Evolutionary conservation across 1,140 invertebrate genomes (phyloP), one percentile per base, ranked within the genome.

Genomic region (Plectus sambesii): DNA sequence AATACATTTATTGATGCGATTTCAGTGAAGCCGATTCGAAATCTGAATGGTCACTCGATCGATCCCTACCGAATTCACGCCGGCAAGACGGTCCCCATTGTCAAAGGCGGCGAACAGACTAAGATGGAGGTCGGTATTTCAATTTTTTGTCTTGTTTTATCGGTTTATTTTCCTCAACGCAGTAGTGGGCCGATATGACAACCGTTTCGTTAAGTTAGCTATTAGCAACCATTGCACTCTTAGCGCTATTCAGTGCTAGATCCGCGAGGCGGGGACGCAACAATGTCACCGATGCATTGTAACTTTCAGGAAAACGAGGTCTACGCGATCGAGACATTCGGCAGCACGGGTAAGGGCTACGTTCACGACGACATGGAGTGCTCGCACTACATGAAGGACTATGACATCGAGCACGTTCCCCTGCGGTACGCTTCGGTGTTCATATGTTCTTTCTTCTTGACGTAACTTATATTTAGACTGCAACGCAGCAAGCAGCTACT

Each of bases 321-420:
- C 68, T 99, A 97, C 75, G 94, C 94, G 0, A 99, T 99, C 55
- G 94, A 99, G 74, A 99, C 94, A 0, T 99, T 99, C 70, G 94
- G 94, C 5, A 96, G 89, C 2, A 99, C 94, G 9, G 94, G 94
- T 2, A 82, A 83, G 55, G 94, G 94, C 9, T 76, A 86, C 44
- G 92, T 99, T 1, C 88, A 96, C 70, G 92, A 98, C 71, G 94
- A 98, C 69, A 90, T 97, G 84, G 93, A 99, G 65, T 87, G 84
- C 53, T 97, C 90, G 25, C 94, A 99, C 75, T 99, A 99, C 66
- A 99, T 98, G 93, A 98, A 97, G 72, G 92, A 93, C 69, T 98
- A 85, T 72, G 90, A 99, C n/a, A 84, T 62, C 20, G 59, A 62
- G 37, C 53, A 63, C 22, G 55, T 66, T 47, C 61, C 63, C 6